These are phyloP conservation scores for Patella ulyssiponensis DNA, from an alignment of 2,888 invertebrate species.

Conservation along the genomic window DNA sequence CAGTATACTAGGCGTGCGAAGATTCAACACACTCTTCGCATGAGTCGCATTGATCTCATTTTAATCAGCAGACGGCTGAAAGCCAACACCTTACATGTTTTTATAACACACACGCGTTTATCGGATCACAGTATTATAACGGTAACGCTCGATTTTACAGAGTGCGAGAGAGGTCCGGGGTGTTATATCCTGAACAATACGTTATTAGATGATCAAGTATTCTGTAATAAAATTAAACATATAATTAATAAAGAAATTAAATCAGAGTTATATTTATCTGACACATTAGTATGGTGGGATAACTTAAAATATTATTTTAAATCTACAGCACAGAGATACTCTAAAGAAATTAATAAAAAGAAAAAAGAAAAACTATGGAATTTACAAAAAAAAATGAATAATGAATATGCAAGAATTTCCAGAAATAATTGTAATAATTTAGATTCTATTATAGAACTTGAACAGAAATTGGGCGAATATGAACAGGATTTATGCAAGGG, in stretches of 20 bases:
- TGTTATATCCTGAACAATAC: not conserved
- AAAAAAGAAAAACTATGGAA: slow-evolving; percentile 17
- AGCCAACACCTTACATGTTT: not conserved
- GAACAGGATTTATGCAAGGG: not conserved
- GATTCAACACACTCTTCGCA: too few species aligned
- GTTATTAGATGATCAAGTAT: not conserved
- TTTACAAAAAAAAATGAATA: slow-evolving; percentile 20
- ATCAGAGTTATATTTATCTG: slow-evolving; percentile 1
- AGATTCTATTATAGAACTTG: not conserved
- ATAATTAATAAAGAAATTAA: not conserved
- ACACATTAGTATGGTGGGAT: slow-evolving; percentile 29
- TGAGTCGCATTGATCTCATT: not conserved
- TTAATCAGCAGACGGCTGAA: not conserved
- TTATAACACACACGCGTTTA: not conserved
- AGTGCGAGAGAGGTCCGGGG: not conserved
- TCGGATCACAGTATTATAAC: not conserved
- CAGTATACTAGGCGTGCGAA: too few species aligned
- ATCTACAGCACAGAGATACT: slow-evolving; percentile 8
- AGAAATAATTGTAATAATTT: not conserved
- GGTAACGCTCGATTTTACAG: not conserved
- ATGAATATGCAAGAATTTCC: slow-evolving; percentile 2
- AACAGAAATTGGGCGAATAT: not conserved
- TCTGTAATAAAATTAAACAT: not conserved
- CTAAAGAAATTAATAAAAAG: slow-evolving; percentile 11
- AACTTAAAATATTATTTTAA: slow-evolving; percentile 30